Conservation (phyloP, 2,797 vertebrate species). For the Paguma larvata region DNA sequence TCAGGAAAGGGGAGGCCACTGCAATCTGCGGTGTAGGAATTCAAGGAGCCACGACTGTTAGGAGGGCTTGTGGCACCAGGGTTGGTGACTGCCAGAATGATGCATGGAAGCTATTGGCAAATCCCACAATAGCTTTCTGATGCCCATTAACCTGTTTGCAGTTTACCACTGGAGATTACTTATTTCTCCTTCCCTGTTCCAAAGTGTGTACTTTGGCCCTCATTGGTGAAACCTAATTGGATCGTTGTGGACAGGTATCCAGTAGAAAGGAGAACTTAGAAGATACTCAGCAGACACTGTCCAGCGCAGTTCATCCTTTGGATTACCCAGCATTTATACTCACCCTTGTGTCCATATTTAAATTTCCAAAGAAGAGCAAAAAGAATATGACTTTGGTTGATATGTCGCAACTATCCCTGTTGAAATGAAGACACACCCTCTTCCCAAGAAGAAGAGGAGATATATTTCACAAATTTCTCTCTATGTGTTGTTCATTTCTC, state of each 20-base stretch:
- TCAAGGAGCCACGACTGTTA: neutral
- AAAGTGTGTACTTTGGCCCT: neutral
- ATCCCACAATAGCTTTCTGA: neutral
- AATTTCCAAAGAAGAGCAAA: neutral
- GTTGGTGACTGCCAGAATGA: neutral
- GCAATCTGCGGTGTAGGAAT: neutral
- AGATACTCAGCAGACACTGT: neutral
- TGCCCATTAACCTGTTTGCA: neutral
- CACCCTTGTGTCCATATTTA: neutral
- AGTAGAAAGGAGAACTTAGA: neutral
- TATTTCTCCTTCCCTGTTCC: neutral
- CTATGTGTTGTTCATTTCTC: neutral
- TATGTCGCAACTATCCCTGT: neutral
- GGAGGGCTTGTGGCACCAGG: neutral
- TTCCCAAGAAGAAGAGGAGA: slow-evolving; percentile 3
- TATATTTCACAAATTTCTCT: neutral
- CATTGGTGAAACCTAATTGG: neutral
- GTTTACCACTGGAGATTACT: neutral
- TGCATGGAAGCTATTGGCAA: neutral
- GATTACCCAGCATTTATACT: neutral
- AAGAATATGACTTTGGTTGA: neutral
- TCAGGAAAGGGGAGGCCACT: neutral
- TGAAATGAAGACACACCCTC: neutral
- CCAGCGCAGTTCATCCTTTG: neutral
- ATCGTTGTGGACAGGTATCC: neutral